phyloP scores from a whole-genome alignment of 2,888 invertebrate species.

The Lasioglossum calceatum region DNA sequence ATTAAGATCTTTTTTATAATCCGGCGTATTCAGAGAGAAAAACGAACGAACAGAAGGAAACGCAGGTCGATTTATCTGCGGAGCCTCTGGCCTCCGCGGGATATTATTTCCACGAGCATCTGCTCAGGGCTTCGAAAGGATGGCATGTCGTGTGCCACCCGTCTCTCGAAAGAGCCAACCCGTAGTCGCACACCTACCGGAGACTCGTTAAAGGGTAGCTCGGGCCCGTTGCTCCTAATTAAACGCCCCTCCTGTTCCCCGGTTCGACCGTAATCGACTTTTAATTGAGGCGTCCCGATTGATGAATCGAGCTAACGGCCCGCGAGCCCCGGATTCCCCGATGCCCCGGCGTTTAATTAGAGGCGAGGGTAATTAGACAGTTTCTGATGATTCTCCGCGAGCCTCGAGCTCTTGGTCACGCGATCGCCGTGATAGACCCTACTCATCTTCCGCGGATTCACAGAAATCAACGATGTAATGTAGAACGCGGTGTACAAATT shows the following conservation, averaged over 20 bases:
- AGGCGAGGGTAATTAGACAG: slow-evolving; percentile 13
- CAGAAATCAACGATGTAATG: not conserved
- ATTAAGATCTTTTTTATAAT: slow-evolving; percentile 34
- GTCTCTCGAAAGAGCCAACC: not conserved
- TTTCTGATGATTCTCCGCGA: slow-evolving; percentile 10
- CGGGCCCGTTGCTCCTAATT: slow-evolving; percentile 14
- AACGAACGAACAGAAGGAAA: not conserved
- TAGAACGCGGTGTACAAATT: accelerated
- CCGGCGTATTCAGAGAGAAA: slow-evolving; percentile 1
- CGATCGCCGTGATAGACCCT: not conserved
- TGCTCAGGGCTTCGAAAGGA: not conserved
- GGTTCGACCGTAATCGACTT: slow-evolving; percentile 21
- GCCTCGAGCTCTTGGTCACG: not conserved
- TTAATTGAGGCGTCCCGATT: slow-evolving; percentile 21
- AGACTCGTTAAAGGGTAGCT: not conserved
- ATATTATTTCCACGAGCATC: slow-evolving; percentile 8
- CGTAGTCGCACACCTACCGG: slow-evolving; percentile 7
- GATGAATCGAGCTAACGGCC: slow-evolving; percentile 28
- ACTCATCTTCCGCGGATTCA: not conserved
- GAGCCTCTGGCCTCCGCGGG: not conserved
- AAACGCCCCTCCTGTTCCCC: not conserved
- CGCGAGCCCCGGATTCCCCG: slow-evolving; percentile 1
- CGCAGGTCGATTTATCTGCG: not conserved
- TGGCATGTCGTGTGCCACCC: slow-evolving; percentile 15
- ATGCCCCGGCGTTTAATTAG: slow-evolving; percentile 15